These are phyloP conservation scores for Schlechtendalia chinensis DNA, from an alignment of 1,140 invertebrate genomes.

Conservation along the genomic window DNA sequence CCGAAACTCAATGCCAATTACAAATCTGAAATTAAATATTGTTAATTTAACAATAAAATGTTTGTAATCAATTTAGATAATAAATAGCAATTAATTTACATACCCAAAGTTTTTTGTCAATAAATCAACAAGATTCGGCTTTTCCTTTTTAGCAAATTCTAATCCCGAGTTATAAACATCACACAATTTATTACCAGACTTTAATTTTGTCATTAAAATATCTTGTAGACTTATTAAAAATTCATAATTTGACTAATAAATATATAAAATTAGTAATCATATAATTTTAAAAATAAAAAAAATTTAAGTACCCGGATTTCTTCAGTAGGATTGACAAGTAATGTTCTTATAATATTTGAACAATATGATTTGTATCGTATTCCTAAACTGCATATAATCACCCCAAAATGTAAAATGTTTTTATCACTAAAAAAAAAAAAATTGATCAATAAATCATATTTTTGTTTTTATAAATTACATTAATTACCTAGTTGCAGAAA, in stretches of 20 bases:
- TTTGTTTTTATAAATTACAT: not conserved
- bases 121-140: slow-evolving; percentile 82
- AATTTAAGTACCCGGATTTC: slow-evolving; percentile 64
- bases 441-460: no score
- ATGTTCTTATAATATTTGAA: slow-evolving; percentile 96
- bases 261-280: not conserved
- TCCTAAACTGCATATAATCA: slow-evolving; percentile 93
- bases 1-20: slow-evolving; percentile 96
- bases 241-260: slow-evolving; percentile 83
- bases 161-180: slow-evolving; percentile 86
- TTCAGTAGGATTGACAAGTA: slow-evolving; percentile 91
- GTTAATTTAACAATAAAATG: slow-evolving; percentile 12
- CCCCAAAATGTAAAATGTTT: slow-evolving; percentile 91
- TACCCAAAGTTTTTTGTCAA: slow-evolving; percentile 91
- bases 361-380: slow-evolving; percentile 96
- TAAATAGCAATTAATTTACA: slow-evolving; percentile 49
- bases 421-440: slow-evolving; percentile 71
- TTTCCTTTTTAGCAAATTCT: slow-evolving; percentile 81
- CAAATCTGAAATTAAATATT: slow-evolving; percentile 64
- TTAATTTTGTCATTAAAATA: slow-evolving; percentile 80
- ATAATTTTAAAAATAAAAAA: not conserved
- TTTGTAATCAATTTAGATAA: not conserved
- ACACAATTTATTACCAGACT: slow-evolving; percentile 79
- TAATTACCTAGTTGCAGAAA: slow-evolving; percentile 72
- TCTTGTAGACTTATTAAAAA: slow-evolving; percentile 90